Evolutionary conservation across 2,888 invertebrate species (phyloP), one percentile per base, ranked within the genome.

Genomic region (Xiphydria camelus): DNA sequence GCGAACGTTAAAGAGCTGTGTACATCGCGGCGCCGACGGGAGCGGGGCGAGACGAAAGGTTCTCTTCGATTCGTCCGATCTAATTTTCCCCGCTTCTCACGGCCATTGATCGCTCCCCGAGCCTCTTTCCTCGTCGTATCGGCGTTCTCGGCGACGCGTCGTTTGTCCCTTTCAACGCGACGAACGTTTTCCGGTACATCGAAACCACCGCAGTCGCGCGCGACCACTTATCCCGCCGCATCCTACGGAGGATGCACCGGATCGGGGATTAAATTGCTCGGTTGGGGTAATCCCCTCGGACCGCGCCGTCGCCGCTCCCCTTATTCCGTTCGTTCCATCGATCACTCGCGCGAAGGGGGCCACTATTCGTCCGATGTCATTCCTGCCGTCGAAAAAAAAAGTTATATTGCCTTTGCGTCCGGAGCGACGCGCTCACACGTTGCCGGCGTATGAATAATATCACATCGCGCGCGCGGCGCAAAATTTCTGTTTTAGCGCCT

Each of bases 361-460:
- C 18, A 18, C 34, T 19, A 18, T 34, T 19, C 34, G 9, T 10
- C 34, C 34, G 19, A 34, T 34, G 34, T 34, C 34, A 34, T 50
- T 41, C 34, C 26, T 22, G 32, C 4, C 32, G 29, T 18, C 21
- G 44, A 22, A 44, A 34, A 56, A 59, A 56, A 59, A 59, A 57
- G 51, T 61, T 56, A 59, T 64, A 63, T 66, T 64, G 58, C 66
- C 58, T 61, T 55, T 59, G 62, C 57, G 57, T 52, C 59, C 51
- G 22, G 55, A 54, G 58, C 54, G 53, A 58, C 53, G 58, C 49
- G 49, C 47, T 51, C 50, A 54, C 53, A 50, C 55, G 58, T 61
- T 57, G 53, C 52, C 53, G 41, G 53, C 64, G 57, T 61, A 61
- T 61, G 67, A 66, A 69, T 67, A 67, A 67, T 64, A 63, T 62